These are phyloP conservation scores for Zaprionus davidi DNA, from an alignment of 1,140 invertebrate genomes.

Conservation along the genomic window DNA sequence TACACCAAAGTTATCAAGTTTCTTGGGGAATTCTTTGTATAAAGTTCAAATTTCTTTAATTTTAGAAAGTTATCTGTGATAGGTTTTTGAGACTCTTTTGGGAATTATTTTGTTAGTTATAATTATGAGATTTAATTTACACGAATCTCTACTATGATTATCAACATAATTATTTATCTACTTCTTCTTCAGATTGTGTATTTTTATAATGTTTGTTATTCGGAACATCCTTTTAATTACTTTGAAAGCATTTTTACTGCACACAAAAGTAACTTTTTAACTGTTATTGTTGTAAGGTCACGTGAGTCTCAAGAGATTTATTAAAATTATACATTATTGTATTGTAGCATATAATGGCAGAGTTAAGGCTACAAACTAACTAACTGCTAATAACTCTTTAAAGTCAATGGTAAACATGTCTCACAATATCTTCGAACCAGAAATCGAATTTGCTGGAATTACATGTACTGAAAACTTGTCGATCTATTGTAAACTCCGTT, in stretches of 20 bases:
- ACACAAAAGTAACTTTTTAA: background rate
- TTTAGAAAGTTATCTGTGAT: background rate
- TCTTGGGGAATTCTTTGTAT: background rate
- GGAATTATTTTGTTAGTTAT: no score
- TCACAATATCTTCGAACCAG: no score
- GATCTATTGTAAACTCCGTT: no score
- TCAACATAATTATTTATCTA: no score
- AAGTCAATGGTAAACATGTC: no score
- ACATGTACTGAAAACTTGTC: no score
- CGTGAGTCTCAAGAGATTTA: background rate
- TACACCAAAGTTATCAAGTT: background rate
- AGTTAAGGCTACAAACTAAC: no score
- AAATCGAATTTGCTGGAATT: no score
- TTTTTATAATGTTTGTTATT: background rate
- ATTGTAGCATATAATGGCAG: background rate
- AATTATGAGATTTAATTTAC: no score
- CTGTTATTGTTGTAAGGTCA: background rate
- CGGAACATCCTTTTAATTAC: background rate
- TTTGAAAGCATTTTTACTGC: slow-evolving; percentile 5
- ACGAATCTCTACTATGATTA: no score
- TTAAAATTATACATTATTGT: background rate
- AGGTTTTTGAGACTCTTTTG: background rate
- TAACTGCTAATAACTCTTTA: no score
- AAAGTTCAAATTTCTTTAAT: background rate
- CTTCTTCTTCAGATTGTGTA: no score